These are phyloP conservation scores for Drosophila burlai DNA, from an alignment of 1,140 invertebrate species.

Conservation along the genomic window DNA sequence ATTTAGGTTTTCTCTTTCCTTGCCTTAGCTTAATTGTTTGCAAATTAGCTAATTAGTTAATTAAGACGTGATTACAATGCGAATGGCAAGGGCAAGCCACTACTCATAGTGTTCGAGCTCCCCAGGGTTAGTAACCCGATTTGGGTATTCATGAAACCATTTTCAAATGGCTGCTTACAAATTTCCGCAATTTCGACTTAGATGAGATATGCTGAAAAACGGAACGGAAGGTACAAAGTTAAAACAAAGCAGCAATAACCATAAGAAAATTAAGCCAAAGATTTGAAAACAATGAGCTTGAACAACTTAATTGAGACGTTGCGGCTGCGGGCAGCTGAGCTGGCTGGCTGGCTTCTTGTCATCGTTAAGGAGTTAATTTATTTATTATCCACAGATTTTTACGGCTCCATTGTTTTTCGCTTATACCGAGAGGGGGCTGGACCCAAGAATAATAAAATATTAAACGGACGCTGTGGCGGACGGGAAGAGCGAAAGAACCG, in stretches of 20 bases:
- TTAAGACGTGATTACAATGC: slow-evolving; percentile 66
- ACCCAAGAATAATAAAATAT: slow-evolving; percentile 57
- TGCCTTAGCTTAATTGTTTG: slow-evolving; percentile 70
- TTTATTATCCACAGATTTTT: slow-evolving; percentile 77
- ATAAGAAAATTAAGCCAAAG: slow-evolving; percentile 78
- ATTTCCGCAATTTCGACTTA: slow-evolving; percentile 67
- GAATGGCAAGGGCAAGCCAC: slow-evolving; percentile 34
- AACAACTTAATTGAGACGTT: slow-evolving; percentile 80
- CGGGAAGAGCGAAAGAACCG: slow-evolving; percentile 44
- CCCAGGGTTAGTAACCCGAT: slow-evolving; percentile 45
- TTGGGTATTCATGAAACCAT: slow-evolving; percentile 47
- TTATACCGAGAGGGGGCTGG: slow-evolving; percentile 30
- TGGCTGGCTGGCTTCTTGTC: slow-evolving; percentile 54
- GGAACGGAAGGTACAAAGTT: slow-evolving; percentile 10
- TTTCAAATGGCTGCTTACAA: slow-evolving; percentile 49
- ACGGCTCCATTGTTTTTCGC: slow-evolving; percentile 70
- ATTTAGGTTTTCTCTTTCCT: slow-evolving; percentile 31
- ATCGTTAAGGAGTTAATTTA: slow-evolving; percentile 82
- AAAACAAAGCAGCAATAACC: slow-evolving; percentile 57
- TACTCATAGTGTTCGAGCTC: slow-evolving; percentile 12
- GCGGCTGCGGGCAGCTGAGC: slow-evolving; percentile 26
- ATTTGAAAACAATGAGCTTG: slow-evolving; percentile 75
- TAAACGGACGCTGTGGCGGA: slow-evolving; percentile 33
- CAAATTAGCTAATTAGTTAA: slow-evolving; percentile 83
- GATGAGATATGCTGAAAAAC: slow-evolving; percentile 49